Evolutionary conservation across 2,113 vertebrate species (phyloP), one percentile per base, ranked within the genome.

Genomic region (Apaloderma vittatum): DNA sequence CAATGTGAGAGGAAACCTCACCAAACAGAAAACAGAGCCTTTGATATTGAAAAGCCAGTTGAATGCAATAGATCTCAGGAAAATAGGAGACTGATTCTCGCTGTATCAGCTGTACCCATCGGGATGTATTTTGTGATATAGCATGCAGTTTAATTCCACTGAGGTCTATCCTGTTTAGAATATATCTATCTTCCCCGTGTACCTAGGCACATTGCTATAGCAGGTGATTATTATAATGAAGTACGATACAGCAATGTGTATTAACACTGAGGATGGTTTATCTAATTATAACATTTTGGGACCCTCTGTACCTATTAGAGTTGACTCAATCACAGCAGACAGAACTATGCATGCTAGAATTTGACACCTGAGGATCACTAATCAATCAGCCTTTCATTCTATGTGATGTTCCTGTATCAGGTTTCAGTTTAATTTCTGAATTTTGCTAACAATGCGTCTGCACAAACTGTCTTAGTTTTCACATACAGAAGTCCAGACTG

Each of bases 341-440:
- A 68, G 36, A 91, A 74, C 48, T 57, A n/a, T 78, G 26, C 61
- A 40, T 40, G 37, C 36, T 81, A 84, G 72, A 68, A 91, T 87
- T 72, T 78, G 45, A 91, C 54, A n/a, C 65, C 67, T n/a, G 40
- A 80, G 74, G 67, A 83, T 88, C 72, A 71, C 68, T 76, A 82
- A 54, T 63, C 79, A 86, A 71, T 78, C 76, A 73, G 80, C 62
- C 37, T 82, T 75, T 86, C 26, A 27, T 66, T 62, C 75, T 92
- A 49, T 77, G 48, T 19, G 49, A 45, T 71, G 55, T 20, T 72
- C 43, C n/a, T 1, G 0, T 43, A 49, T 86, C 12, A 4, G 11
- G 27, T 86, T 95, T 86, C 9, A 1, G 29, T 68, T 80, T 77
- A 77, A 88, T 90, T 85, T 87, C 58, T 85, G 61, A 68, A 34